These are phyloP conservation scores for Phocides pigmalion DNA, from an alignment of 1,140 invertebrate genomes.

Conservation along the genomic window DNA sequence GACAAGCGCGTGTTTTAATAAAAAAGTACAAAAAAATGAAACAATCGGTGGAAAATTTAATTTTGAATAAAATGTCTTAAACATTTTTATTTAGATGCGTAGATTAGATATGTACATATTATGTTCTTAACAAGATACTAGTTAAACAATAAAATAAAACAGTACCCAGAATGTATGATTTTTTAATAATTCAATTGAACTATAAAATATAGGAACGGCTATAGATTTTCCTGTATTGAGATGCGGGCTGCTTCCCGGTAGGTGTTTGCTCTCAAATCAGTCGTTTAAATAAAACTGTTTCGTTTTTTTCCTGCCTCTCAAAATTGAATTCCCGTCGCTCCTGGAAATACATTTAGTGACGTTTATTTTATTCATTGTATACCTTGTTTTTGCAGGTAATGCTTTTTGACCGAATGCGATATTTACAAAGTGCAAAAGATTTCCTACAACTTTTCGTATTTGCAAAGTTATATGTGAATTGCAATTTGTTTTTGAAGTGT, in stretches of 20 bases:
- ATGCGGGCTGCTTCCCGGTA: conserved; percentile 62
- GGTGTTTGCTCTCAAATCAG: conserved; percentile 79
- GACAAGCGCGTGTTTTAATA: no score
- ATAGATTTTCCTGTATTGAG: conserved; percentile 49
- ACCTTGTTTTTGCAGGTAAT: conserved; percentile 22
- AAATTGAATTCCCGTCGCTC: conserved; percentile 68
- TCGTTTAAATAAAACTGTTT: conserved; percentile 77
- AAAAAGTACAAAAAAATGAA: no score
- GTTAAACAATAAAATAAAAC: conserved; percentile 28
- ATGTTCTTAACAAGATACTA: not conserved
- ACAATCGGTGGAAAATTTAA: no score
- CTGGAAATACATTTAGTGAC: conserved; percentile 62
- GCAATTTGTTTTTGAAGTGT: not conserved
- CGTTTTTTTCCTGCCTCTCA: conserved; percentile 65
- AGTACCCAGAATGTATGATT: conserved; percentile 40
- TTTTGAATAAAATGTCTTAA: no score
- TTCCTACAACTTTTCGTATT: not conserved
- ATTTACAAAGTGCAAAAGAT: not conserved
- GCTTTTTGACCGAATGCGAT: not conserved
- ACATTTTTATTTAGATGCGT: no score
- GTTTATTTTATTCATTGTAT: conserved; percentile 62
- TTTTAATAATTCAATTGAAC: conserved; percentile 21
- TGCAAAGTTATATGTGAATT: not conserved
- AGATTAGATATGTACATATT: no score
- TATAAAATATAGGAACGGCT: conserved; percentile 10